Percentiles rank a stretch among this genome's conserved stretches.
Conservation (phyloP, 2,797 vertebrate species). For the Argyrosomus regius region DNA sequence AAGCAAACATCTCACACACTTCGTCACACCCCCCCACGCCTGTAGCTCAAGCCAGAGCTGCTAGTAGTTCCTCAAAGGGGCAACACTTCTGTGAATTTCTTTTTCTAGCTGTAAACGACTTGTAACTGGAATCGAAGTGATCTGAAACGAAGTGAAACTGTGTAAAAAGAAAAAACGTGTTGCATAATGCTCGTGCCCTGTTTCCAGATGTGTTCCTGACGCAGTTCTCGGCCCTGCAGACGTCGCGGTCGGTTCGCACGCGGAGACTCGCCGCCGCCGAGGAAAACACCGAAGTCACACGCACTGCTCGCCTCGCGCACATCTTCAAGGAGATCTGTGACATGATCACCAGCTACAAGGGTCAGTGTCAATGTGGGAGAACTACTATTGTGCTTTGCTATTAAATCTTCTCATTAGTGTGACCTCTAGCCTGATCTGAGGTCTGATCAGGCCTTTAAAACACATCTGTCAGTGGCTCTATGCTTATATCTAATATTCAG, state of each 20-base stretch:
- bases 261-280: conserved; percentile 94
- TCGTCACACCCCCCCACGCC: too few relatives aligned
- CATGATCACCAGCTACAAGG: conserved; percentile 97
- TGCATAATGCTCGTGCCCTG: neutral
- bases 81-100: neutral
- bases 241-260: conserved; percentile 94
- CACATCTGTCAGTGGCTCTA: conserved; percentile 19
- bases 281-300: conserved; percentile 97
- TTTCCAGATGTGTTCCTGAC: conserved; percentile 98
- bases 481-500: conserved; percentile 4
- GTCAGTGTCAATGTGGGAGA: conserved; percentile 76
- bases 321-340: conserved; percentile 99
- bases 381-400: neutral
- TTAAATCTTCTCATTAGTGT: conserved; percentile 13
- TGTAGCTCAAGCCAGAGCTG: too few relatives aligned
- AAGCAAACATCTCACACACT: too few relatives aligned
- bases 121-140: neutral
- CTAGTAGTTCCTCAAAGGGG: neutral
- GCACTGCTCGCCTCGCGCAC: conserved; percentile 97
- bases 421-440: conserved; percentile 24
- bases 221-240: conserved; percentile 98
- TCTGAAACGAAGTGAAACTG: neutral
- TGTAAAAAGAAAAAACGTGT: neutral
- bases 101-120: neutral
- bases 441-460: conserved; percentile 21